phyloP scores from a whole-genome alignment of 2,888 invertebrate genomes.

The Apodemia zela region DNA sequence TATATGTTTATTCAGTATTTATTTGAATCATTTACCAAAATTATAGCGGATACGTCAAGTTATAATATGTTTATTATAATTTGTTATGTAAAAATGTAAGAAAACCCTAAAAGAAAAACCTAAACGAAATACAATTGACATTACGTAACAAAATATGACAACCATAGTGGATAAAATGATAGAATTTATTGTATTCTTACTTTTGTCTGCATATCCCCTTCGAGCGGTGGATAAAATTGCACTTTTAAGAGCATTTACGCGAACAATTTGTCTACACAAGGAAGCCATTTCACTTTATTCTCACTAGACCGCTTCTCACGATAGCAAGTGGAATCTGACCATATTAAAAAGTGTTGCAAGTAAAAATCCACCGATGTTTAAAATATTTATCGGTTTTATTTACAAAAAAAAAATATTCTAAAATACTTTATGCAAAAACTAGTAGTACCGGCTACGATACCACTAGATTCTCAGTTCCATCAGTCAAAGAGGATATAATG shows the following conservation, averaged over 20 bases:
- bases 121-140: slow-evolving; percentile 50
- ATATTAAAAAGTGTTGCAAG: slow-evolving; percentile 34
- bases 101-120: slow-evolving; percentile 31
- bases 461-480: too few relatives aligned
- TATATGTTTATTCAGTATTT: not conserved
- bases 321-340: slow-evolving; percentile 57
- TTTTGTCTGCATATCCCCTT: slow-evolving; percentile 82
- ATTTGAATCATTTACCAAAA: not conserved
- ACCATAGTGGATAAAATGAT: slow-evolving; percentile 39
- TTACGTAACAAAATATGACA: slow-evolving; percentile 75
- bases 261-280: slow-evolving; percentile 85
- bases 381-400: not conserved
- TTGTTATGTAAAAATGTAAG: not conserved
- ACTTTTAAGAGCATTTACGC: slow-evolving; percentile 83
- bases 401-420: not conserved
- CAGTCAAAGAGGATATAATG: too few relatives aligned
- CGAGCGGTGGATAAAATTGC: slow-evolving; percentile 81
- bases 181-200: slow-evolving; percentile 69
- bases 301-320: slow-evolving; percentile 72
- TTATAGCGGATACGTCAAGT: not conserved
- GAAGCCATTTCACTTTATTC: slow-evolving; percentile 84
- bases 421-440: too few relatives aligned
- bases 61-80: not conserved
- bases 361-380: slow-evolving; percentile 33
- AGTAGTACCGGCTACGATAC: too few relatives aligned